Percentiles rank a stretch among this genome's conserved stretches.
Evolutionary conservation across 1,140 invertebrate genomes (phyloP).

Genomic region (Drosophila yakuba): DNA sequence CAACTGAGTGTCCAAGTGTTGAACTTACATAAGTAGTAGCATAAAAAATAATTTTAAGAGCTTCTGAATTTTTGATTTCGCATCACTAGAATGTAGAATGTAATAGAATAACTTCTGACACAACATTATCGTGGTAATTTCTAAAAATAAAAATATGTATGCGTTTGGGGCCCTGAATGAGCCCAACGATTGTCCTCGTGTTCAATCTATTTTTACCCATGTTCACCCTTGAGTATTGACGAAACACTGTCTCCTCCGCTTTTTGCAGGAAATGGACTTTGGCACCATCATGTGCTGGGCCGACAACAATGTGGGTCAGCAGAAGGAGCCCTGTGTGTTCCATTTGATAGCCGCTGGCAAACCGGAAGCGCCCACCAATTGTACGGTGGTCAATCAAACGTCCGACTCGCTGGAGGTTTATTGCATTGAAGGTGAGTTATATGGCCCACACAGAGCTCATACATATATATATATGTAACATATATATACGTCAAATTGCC

Average conservation of each 20-base stretch:
- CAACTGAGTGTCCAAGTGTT: slow-evolving; percentile 31
- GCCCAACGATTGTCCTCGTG: neutral
- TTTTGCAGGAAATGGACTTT: slow-evolving; percentile 88
- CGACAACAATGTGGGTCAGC: slow-evolving; percentile 88
- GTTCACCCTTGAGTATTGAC: slow-evolving; percentile 16
- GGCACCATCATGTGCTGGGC: slow-evolving; percentile 90
- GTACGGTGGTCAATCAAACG: slow-evolving; percentile 91
- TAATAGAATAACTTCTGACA: too few species aligned
- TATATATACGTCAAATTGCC: slow-evolving; percentile 29
- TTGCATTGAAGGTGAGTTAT: slow-evolving; percentile 87
- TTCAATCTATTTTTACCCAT: slow-evolving; percentile 12
- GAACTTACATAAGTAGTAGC: slow-evolving; percentile 24
- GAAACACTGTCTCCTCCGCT: slow-evolving; percentile 22
- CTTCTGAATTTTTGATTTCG: too few species aligned
- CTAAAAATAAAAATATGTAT: too few species aligned
- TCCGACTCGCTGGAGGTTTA: slow-evolving; percentile 91
- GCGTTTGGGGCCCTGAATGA: too few species aligned
- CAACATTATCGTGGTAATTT: too few species aligned
- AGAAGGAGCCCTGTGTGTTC: slow-evolving; percentile 90
- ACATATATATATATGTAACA: slow-evolving; percentile 7
- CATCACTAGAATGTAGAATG: too few species aligned
- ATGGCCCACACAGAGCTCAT: slow-evolving; percentile 11
- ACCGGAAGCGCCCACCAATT: slow-evolving; percentile 92
- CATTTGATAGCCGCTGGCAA: slow-evolving; percentile 91
- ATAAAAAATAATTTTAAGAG: neutral